Conservation (phyloP, 2,797 vertebrate species). For the Orientallactaga sibirica region DNA sequence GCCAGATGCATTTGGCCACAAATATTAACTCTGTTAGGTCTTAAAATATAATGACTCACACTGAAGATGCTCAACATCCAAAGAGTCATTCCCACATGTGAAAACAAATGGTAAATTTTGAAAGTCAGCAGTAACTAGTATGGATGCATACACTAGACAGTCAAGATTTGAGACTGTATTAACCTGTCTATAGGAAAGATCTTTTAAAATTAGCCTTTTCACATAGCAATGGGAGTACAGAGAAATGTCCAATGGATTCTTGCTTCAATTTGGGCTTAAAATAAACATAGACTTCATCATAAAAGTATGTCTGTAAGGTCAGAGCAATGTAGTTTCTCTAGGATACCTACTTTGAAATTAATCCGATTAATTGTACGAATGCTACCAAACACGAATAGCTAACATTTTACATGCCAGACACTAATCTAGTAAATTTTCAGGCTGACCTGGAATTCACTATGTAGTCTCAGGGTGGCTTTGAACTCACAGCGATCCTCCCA, state of each 20-base stretch:
- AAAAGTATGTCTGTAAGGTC: constrained; percentile 13
- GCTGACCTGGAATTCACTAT: too few species aligned
- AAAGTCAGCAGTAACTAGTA: background rate
- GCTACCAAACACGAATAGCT: background rate
- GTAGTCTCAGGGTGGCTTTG: too few species aligned
- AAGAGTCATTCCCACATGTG: background rate
- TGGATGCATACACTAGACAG: background rate
- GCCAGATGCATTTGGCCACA: background rate
- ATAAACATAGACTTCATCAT: constrained; percentile 29
- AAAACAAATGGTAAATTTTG: background rate
- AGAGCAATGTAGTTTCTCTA: background rate
- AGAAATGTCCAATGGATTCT: background rate
- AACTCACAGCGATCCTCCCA: too few species aligned
- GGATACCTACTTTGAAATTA: background rate
- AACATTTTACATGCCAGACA: background rate
- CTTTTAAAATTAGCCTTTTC: constrained; percentile 42
- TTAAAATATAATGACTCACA: constrained; percentile 40
- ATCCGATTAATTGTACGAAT: background rate
- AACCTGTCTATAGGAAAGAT: background rate
- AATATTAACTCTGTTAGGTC: constrained; percentile 29
- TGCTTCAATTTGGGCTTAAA: background rate
- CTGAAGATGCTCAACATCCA: constrained; percentile 15
- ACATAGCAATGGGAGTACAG: background rate
- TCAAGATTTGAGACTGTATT: background rate
- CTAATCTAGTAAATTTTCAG: background rate